A percentile compares a stretch with the other conserved stretches of the same genome.
These are phyloP conservation scores for Axis porcinus DNA, from an alignment of 2,113 vertebrate species.

Conservation along the genomic window DNA sequence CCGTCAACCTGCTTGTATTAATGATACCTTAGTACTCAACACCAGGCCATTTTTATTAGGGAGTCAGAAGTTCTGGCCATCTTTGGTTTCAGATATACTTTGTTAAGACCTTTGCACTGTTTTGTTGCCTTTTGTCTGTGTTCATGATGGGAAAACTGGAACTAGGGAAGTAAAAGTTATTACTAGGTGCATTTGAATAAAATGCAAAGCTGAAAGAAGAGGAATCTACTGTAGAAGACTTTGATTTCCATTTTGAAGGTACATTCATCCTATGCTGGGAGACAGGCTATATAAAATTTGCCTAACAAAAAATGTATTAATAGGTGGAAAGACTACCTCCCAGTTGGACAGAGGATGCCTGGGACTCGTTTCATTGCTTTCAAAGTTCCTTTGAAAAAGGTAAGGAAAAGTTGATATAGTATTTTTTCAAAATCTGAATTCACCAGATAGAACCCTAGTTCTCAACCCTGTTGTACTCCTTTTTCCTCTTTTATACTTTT, in stretches of 20 bases:
- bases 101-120: background rate
- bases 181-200: background rate
- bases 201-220: background rate
- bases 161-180: background rate
- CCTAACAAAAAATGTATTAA: background rate
- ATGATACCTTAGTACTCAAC: background rate
- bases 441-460: background rate
- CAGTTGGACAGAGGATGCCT: conserved; percentile 85
- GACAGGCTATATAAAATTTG: background rate
- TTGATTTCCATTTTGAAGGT: background rate
- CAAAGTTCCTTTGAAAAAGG: conserved; percentile 91
- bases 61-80: background rate
- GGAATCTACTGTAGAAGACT: background rate
- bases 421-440: conserved; percentile 4
- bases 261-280: background rate
- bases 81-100: background rate
- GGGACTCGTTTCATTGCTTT: conserved; percentile 93
- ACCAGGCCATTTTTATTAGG: background rate
- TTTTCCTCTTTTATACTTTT: background rate
- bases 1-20: background rate
- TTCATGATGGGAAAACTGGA: background rate
- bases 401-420: conserved; percentile 52
- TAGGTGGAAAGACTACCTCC: conserved; percentile 88
- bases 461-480: background rate
- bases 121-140: background rate